These are phyloP conservation scores for Podilymbus podiceps DNA, from an alignment of 2,113 vertebrate genomes.

Conservation along the genomic window DNA sequence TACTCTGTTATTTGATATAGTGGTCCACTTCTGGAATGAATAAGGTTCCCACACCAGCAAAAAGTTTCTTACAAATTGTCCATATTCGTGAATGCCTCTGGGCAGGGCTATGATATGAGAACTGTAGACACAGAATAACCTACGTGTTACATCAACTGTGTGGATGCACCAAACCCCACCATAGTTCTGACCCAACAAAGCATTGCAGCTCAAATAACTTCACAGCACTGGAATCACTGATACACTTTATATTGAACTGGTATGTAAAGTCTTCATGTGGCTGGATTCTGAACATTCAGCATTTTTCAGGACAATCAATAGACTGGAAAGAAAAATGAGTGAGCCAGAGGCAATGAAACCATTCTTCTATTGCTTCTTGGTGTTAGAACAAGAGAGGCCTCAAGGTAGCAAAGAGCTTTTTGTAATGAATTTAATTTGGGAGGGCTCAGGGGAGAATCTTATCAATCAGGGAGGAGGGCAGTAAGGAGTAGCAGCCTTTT, in stretches of 20 bases:
- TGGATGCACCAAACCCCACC: not conserved
- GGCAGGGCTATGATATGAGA: not conserved
- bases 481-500: not conserved
- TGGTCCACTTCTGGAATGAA: not conserved
- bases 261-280: not conserved
- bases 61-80: not conserved
- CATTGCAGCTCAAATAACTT: not conserved
- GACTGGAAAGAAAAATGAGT: not conserved
- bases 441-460: no score
- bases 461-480: fast-evolving
- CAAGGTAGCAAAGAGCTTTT: not conserved
- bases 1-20: not conserved
- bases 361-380: not conserved
- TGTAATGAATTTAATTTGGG: not conserved
- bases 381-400: not conserved
- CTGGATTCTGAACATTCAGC: not conserved
- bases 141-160: not conserved
- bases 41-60: not conserved
- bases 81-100: not conserved
- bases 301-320: no score
- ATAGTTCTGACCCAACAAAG: not conserved
- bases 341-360: not conserved
- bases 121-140: not conserved
- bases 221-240: not conserved
- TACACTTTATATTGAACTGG: not conserved